Percentiles rank a stretch among this genome's conserved stretches.
Evolutionary conservation across 2,888 invertebrate genomes (phyloP).

Genomic region (Pteria penguin): DNA sequence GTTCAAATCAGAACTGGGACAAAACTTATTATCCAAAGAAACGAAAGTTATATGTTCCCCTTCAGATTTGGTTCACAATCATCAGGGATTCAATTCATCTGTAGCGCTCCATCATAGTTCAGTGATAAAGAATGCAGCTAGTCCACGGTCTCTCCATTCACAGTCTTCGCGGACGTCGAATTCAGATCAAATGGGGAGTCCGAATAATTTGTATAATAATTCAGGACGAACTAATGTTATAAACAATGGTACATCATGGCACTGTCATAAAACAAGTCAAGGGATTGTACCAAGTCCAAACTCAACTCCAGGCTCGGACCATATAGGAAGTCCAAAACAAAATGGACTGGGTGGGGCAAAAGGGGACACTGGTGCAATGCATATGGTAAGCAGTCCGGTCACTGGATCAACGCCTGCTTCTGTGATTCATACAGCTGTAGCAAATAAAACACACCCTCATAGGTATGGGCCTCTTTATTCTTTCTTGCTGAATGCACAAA

Average conservation of each 20-base stretch:
- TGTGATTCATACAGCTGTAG: conserved; percentile 71
- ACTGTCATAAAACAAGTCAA: conserved; percentile 58
- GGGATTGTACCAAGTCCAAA: conserved; percentile 58
- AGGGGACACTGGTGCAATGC: conserved; percentile 48
- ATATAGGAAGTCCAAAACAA: conserved; percentile 58
- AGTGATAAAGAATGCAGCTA: conserved; percentile 68
- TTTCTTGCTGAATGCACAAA: too few species aligned
- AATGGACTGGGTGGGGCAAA: conserved; percentile 44
- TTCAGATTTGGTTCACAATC: conserved; percentile 37
- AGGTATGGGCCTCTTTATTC: too few species aligned
- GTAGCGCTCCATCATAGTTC: conserved; percentile 61
- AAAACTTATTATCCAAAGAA: conserved; percentile 51
- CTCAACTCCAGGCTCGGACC: conserved; percentile 58
- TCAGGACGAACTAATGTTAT: conserved; percentile 53
- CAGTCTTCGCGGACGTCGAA: conserved; percentile 54
- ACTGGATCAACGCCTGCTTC: conserved; percentile 70
- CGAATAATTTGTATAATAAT: conserved; percentile 50
- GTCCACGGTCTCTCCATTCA: conserved; percentile 48
- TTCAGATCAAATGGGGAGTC: conserved; percentile 59
- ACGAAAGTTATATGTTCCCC: conserved; percentile 56
- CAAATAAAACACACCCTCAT: conserved; percentile 56
- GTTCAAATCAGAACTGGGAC: conserved; percentile 59
- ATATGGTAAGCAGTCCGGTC: conserved; percentile 63
- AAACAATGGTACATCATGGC: conserved; percentile 59
- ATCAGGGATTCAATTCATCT: conserved; percentile 45